These are phyloP conservation scores for Phymorhynchus buccinoides DNA, from an alignment of 1,140 invertebrate species.

Conservation along the genomic window DNA sequence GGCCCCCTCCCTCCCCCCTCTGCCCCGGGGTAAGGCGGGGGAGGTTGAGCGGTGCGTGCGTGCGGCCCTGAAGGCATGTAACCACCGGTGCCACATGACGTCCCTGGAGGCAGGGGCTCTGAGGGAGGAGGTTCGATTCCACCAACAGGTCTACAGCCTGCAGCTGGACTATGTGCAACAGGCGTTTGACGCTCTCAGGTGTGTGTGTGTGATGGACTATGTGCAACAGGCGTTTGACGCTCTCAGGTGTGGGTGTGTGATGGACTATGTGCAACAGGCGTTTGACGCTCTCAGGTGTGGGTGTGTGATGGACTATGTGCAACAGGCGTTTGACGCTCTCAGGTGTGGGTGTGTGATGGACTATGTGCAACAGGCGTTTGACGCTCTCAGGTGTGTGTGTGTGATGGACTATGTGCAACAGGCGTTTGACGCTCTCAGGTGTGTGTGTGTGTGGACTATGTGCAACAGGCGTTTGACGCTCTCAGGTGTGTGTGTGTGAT, in stretches of 20 bases:
- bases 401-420: too few species aligned
- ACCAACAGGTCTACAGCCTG: conserved; percentile 60
- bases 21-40: conserved; percentile 52
- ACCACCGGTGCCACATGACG: conserved; percentile 59
- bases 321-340: too few species aligned
- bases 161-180: conserved; percentile 61
- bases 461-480: not conserved
- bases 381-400: conserved; percentile 15
- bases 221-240: conserved; percentile 53
- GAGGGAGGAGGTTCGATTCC: conserved; percentile 64
- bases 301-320: not conserved
- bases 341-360: too few species aligned
- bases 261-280: not conserved
- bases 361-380: too few species aligned
- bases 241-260: not conserved
- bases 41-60: conserved; percentile 52
- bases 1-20: conserved; percentile 52
- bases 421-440: too few species aligned
- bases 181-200: conserved; percentile 47
- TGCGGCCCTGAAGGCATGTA: conserved; percentile 58
- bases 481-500: not conserved
- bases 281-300: too few species aligned
- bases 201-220: too few species aligned
- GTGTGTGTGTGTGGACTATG: not conserved
- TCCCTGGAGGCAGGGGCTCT: conserved; percentile 56